Conservation (phyloP, 2,113 vertebrate genomes). For the Trachemys scripta region DNA sequence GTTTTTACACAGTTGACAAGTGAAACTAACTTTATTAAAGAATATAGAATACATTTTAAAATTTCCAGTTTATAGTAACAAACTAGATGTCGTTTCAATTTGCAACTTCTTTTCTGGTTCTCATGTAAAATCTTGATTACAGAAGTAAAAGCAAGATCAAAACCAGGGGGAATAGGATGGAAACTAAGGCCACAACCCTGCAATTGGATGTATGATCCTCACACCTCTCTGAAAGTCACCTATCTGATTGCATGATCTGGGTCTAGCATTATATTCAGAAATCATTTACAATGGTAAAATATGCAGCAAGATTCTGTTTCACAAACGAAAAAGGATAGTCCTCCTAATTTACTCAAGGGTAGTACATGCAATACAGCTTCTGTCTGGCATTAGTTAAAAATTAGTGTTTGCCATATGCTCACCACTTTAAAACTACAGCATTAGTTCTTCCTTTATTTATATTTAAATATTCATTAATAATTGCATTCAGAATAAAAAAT, state of each 20-base stretch:
- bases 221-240: constrained; percentile 6
- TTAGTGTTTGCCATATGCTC: constrained; percentile 35
- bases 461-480: constrained; percentile 66
- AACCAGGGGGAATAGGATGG: background rate
- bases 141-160: background rate
- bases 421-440: constrained; percentile 37
- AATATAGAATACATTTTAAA: constrained; percentile 71
- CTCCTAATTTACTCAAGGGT: constrained; percentile 35
- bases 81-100: background rate
- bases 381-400: constrained; percentile 59
- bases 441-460: constrained; percentile 49
- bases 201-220: background rate
- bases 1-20: background rate
- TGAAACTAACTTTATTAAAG: constrained; percentile 79
- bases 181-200: constrained; percentile 41
- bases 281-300: background rate
- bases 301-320: constrained; percentile 17
- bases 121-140: background rate
- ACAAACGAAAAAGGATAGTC: background rate
- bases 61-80: constrained; percentile 75
- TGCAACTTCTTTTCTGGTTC: constrained; percentile 44
- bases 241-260: background rate
- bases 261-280: background rate
- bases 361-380: constrained; percentile 23
- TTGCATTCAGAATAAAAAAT: constrained; percentile 65